Conservation (phyloP, 2,113 vertebrate genomes). For the Petaurus breviceps region DNA sequence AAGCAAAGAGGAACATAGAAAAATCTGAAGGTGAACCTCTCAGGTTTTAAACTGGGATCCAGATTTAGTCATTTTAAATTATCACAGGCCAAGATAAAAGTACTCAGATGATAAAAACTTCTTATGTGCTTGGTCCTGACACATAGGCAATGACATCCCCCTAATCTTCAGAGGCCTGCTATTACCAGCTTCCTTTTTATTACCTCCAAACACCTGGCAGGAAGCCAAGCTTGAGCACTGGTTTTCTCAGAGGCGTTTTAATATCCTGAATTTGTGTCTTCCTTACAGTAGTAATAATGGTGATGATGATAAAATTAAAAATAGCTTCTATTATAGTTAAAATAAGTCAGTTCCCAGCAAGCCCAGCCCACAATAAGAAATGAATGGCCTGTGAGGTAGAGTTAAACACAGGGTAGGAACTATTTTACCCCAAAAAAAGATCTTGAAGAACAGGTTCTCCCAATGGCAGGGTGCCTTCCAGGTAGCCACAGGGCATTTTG, state of each 20-base stretch:
- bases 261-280: background rate
- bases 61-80: slow-evolving; percentile 36
- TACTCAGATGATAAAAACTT: background rate
- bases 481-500: background rate
- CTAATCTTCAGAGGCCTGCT: background rate
- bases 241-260: slow-evolving; percentile 44
- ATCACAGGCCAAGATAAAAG: slow-evolving; percentile 35
- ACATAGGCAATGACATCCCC: background rate
- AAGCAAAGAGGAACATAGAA: background rate
- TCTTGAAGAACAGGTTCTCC: background rate
- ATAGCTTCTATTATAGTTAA: background rate
- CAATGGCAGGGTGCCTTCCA: background rate
- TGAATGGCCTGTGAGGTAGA: background rate
- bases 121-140: background rate
- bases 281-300: background rate
- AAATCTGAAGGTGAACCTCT: background rate
- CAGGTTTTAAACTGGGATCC: background rate
- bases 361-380: background rate
- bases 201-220: background rate
- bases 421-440: fast-evolving
- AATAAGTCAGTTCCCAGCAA: slow-evolving; percentile 40
- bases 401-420: slow-evolving; percentile 3
- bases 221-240: background rate
- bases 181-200: background rate
- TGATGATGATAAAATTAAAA: slow-evolving; percentile 35